Conservation (phyloP, 2,113 vertebrate genomes). For the Uropsilus gracilis region DNA sequence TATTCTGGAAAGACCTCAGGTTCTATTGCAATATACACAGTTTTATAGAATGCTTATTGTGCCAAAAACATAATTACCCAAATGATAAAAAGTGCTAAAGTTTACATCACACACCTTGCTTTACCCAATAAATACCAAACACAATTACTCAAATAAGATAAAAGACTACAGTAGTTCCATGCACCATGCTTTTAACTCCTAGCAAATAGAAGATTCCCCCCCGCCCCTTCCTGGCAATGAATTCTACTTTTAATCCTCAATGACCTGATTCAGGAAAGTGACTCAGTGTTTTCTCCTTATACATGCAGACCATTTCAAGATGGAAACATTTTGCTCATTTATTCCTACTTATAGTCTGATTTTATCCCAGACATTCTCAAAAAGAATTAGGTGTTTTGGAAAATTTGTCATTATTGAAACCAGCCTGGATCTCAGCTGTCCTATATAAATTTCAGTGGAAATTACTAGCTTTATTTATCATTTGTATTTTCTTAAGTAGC, state of each 20-base stretch:
- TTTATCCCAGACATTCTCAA: fast-evolving
- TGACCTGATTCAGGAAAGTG: background rate
- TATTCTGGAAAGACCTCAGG: background rate
- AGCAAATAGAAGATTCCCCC: background rate
- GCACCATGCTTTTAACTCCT: background rate
- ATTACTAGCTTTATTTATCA: background rate
- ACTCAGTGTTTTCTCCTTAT: background rate
- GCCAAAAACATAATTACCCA: background rate
- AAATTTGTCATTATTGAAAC: background rate
- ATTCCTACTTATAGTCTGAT: background rate
- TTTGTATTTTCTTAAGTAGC: background rate
- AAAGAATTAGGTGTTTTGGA: background rate
- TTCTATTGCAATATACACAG: background rate
- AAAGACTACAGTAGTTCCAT: background rate
- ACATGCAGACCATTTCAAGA: background rate
- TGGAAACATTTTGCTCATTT: background rate
- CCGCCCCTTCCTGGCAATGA: background rate
- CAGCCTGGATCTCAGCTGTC: background rate
- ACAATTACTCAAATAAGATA: background rate
- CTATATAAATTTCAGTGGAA: background rate
- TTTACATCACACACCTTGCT: too few relatives aligned
- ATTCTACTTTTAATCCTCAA: too few relatives aligned
- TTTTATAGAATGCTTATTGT: background rate
- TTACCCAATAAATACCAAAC: too few relatives aligned
- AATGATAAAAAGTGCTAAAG: too few relatives aligned